Percentiles rank a stretch among this genome's conserved stretches.
These are phyloP conservation scores for Frankliniella fusca DNA, from an alignment of 2,888 invertebrate genomes.

Conservation along the genomic window DNA sequence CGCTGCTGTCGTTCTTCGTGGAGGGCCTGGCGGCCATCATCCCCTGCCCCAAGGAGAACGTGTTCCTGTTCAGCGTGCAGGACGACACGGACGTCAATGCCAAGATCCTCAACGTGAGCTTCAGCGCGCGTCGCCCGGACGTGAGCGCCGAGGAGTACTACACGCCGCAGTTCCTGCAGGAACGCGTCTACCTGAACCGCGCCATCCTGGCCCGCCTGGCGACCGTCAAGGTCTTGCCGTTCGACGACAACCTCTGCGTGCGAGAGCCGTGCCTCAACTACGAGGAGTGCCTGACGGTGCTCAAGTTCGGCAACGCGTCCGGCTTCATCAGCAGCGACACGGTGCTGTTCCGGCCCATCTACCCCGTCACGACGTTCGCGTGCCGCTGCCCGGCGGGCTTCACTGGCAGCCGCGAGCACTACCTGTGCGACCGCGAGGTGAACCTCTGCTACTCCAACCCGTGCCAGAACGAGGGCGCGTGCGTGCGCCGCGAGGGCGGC, in stretches of 20 bases:
- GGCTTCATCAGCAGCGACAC: slow-evolving; percentile 84
- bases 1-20: slow-evolving; percentile 77
- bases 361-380: slow-evolving; percentile 88
- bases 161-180: slow-evolving; percentile 82
- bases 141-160: slow-evolving; percentile 74
- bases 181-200: slow-evolving; percentile 88
- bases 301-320: slow-evolving; percentile 89
- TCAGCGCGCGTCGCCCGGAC: slow-evolving; percentile 80
- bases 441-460: slow-evolving; percentile 95
- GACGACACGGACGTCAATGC: slow-evolving; percentile 86
- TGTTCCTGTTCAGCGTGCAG: slow-evolving; percentile 85
- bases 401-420: slow-evolving; percentile 82
- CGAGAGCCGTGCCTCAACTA: slow-evolving; percentile 92
- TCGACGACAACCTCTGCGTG: slow-evolving; percentile 94
- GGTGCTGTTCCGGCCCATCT: slow-evolving; percentile 89
- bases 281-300: slow-evolving; percentile 84
- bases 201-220: slow-evolving; percentile 81
- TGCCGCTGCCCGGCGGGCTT: slow-evolving; percentile 90
- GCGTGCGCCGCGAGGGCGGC: slow-evolving; percentile 80
- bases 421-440: slow-evolving; percentile 92
- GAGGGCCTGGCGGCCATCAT: slow-evolving; percentile 89
- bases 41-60: slow-evolving; percentile 87
- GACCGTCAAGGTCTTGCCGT: slow-evolving; percentile 84
- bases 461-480: slow-evolving; percentile 82
- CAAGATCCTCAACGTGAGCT: slow-evolving; percentile 87